Conservation (phyloP, 2,113 vertebrate genomes). For the Murina feae region DNA sequence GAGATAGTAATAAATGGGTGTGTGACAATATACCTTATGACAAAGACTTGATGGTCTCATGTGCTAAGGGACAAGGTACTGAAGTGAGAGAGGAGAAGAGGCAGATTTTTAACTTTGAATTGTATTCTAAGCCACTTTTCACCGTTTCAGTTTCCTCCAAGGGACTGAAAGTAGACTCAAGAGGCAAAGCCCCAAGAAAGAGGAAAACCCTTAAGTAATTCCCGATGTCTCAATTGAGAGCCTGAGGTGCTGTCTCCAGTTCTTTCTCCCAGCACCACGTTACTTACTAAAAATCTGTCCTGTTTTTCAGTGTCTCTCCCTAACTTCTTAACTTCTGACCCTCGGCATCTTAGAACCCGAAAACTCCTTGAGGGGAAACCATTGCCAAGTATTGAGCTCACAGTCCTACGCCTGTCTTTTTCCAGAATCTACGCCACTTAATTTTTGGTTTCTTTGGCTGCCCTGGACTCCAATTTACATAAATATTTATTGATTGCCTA, state of each 20-base stretch:
- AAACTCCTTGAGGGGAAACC: background rate
- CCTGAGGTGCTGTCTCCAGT: background rate
- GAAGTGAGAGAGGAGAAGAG: background rate
- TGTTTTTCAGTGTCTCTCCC: background rate
- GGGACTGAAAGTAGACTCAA: background rate
- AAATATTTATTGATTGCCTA: background rate
- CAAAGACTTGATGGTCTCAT: background rate
- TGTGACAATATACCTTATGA: background rate
- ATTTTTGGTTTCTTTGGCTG: background rate
- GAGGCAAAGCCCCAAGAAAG: background rate
- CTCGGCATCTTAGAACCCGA: background rate
- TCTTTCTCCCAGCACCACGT: background rate
- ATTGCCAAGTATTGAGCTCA: background rate
- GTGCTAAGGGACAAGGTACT: background rate
- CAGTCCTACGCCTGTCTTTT: background rate
- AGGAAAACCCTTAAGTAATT: background rate
- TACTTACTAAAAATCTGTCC: background rate
- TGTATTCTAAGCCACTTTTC: background rate
- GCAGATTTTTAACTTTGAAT: background rate
- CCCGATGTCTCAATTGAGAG: background rate
- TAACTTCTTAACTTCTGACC: background rate
- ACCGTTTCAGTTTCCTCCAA: background rate
- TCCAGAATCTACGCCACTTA: background rate
- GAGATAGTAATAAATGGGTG: background rate
- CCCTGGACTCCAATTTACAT: background rate